Base-by-base conservation (phyloP, 2,113 vertebrate species). In the Petrocephalus zakoni region DNA sequence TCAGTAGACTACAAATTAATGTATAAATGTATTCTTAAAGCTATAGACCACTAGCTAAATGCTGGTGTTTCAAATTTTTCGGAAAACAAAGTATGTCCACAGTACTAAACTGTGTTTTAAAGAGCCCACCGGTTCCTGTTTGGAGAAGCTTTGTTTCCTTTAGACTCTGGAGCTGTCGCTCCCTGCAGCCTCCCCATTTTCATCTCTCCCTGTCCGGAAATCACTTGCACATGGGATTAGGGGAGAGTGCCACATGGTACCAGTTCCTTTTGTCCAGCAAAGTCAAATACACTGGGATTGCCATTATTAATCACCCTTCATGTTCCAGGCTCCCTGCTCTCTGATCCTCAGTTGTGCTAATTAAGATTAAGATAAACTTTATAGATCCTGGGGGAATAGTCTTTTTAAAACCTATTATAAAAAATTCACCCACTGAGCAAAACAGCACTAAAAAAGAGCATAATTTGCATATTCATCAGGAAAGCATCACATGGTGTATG, bases 121-220 rank as follows among this genome's bases (percentile, higher is more conserved):
- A 37, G 25, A 2, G 11, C 68, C 68, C 15, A 19, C 5, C 2
- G 17, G 68, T 37, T 75, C 68, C 68, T 37, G 2, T 1, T 4
- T 75, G 68, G 29, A 75, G 29, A 75, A 75, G 13, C 68, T 37
- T 37, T 7, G 68, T 75, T 15, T 75, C 25, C 34, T 75, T 34
- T 13, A 37, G 68, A 75, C 5, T 34, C 29, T 37, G 13, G 5
- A 17, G 68, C 5, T 13, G 17, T 42, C 34, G 19, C 34, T 42
- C 15, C 37, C 34, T 37, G 4, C 68, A 7, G 0, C 2, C 34
- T 42, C 61, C n/a, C 61, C 61, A 86, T 83, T 90, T 64, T 87
- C 34, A 90, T 86, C 61, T 51, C 64, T 81, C 34, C 37, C 49
- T 22, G 5, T 90, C 83, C 49, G 46, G 55, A 86, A 75, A 4